Conservation (phyloP, 2,113 vertebrate genomes). For the Mustelus asterias region DNA sequence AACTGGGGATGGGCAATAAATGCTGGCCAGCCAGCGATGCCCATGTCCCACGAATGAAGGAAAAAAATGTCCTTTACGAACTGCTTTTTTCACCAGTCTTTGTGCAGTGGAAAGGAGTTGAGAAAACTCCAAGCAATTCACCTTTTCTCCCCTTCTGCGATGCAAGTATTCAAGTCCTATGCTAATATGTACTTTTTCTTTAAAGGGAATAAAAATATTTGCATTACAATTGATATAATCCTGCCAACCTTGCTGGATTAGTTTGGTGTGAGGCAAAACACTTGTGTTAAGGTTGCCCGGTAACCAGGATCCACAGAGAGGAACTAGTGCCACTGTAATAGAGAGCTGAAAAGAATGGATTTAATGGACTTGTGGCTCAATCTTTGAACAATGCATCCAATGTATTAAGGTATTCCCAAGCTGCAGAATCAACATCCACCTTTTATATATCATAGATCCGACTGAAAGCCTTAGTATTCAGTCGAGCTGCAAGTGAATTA, state of each 20-base stretch:
- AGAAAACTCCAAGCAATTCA: background rate
- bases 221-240: conserved; percentile 15
- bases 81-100: background rate
- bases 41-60: no score
- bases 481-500: background rate
- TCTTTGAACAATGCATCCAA: background rate
- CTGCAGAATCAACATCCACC: background rate
- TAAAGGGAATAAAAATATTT: background rate
- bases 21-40: no score
- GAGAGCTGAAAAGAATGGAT: background rate
- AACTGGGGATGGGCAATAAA: no score
- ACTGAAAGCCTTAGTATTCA: background rate
- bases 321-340: background rate
- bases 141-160: background rate
- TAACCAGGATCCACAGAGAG: background rate
- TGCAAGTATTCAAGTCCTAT: background rate
- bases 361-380: background rate
- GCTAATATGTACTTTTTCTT: background rate
- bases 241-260: background rate
- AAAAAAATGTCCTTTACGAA: background rate
- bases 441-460: background rate
- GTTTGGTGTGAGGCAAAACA: background rate
- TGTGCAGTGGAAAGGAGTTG: background rate
- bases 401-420: background rate
- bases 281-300: background rate